Percentiles rank a stretch among this genome's conserved stretches.
Evolutionary conservation across 2,113 vertebrate species (phyloP).

Genomic region (Sapajus apella): DNA sequence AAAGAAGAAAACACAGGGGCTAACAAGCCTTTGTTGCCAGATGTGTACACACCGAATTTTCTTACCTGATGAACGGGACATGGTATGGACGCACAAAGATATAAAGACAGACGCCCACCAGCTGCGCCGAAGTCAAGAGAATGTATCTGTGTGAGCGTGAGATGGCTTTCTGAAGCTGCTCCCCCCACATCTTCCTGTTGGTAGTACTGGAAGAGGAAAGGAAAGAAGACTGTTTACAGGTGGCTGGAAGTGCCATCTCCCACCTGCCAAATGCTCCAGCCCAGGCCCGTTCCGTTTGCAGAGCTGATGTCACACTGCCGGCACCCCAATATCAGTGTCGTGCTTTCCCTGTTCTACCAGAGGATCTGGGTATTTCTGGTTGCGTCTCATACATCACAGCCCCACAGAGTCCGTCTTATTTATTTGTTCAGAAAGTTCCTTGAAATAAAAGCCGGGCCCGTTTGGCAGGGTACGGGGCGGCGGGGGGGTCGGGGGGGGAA

Average conservation of each 20-base stretch:
- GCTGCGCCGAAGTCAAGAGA: slow-evolving; percentile 87
- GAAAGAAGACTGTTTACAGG: accelerated
- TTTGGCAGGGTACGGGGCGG: too few species aligned
- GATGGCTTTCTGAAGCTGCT: slow-evolving; percentile 89
- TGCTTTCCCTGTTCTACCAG: accelerated
- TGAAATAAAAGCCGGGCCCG: not conserved
- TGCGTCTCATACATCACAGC: too few species aligned
- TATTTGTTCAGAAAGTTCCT: not conserved
- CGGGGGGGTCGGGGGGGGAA: accelerated
- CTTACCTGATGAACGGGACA: slow-evolving; percentile 88
- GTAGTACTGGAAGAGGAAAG: slow-evolving; percentile 84
- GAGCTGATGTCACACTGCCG: accelerated
- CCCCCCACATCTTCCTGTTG: slow-evolving; percentile 89
- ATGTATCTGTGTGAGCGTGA: slow-evolving; percentile 88
- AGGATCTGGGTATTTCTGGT: accelerated
- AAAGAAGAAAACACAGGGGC: not conserved
- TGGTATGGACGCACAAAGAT: slow-evolving; percentile 89
- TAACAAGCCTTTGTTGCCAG: accelerated
- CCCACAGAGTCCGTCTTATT: not conserved
- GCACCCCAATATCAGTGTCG: accelerated
- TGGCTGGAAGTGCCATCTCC: accelerated
- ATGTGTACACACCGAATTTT: accelerated
- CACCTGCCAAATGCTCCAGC: accelerated
- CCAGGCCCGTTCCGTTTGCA: accelerated
- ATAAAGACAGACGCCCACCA: slow-evolving; percentile 90